phyloP scores from a whole-genome alignment of 1,140 invertebrate genomes.

The Maconellicoccus hirsutus region DNA sequence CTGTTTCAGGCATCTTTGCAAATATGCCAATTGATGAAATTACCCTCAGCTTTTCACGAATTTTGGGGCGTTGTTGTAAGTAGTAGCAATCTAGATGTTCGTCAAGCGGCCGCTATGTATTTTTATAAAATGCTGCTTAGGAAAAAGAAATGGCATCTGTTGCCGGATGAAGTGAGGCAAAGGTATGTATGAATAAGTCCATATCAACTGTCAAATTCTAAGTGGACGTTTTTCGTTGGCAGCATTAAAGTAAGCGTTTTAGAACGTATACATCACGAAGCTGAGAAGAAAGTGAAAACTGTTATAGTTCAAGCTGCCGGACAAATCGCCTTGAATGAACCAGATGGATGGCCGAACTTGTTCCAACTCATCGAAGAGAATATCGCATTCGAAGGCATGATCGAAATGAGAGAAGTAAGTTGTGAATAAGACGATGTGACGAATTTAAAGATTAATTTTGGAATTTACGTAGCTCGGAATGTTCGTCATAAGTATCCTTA shows the following conservation, averaged over 20 bases:
- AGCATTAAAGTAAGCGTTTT: neutral
- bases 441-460: neutral
- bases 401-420: slow-evolving; percentile 10
- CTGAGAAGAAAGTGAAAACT: slow-evolving; percentile 12
- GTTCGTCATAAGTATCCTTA: slow-evolving; percentile 5
- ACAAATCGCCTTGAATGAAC: neutral
- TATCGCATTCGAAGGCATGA: neutral
- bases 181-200: neutral
- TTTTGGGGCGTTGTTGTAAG: slow-evolving; percentile 1
- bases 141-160: slow-evolving; percentile 5
- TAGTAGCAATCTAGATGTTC: slow-evolving; percentile 9
- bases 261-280: slow-evolving; percentile 6
- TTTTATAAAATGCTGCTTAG: neutral
- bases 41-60: neutral
- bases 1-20: neutral
- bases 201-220: neutral
- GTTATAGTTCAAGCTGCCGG: neutral
- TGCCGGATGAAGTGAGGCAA: neutral
- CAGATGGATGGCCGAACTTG: neutral
- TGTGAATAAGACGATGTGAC: neutral
- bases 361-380: neutral
- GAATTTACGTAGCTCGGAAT: neutral
- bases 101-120: slow-evolving; percentile 13
- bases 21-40: neutral
- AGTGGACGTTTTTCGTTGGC: neutral